A percentile compares a stretch with the other conserved stretches of the same genome.
Evolutionary conservation across 2,797 vertebrate species (phyloP).

Genomic region (Myotis myotis): DNA sequence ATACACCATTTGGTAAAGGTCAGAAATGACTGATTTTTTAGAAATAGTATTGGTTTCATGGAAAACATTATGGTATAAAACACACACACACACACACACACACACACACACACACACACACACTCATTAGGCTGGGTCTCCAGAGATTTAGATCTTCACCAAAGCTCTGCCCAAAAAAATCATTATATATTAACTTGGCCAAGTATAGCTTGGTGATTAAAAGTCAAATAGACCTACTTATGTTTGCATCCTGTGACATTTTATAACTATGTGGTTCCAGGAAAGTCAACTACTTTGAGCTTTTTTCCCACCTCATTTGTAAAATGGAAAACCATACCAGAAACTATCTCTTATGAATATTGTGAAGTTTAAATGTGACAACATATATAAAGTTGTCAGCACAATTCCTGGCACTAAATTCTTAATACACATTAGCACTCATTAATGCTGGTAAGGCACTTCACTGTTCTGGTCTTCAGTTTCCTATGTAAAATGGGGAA

Average conservation of each 20-base stretch:
- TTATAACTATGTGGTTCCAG: not conserved
- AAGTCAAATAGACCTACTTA: not conserved
- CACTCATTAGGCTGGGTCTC: not conserved
- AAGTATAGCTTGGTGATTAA: not conserved
- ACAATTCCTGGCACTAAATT: not conserved
- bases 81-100: not conserved
- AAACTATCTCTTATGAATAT: not conserved
- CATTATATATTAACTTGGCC: not conserved
- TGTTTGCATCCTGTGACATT: not conserved
- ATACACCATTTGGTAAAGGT: not conserved
- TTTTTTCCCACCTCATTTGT: not conserved
- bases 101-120: not conserved
- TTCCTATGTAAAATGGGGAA: not conserved
- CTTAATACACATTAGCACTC: not conserved
- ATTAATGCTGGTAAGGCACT: not conserved
- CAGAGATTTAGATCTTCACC: not conserved
- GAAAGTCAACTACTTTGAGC: not conserved
- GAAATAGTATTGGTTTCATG: not conserved
- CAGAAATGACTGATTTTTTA: not conserved
- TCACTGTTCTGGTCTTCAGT: not conserved
- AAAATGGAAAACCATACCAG: conserved; percentile 21
- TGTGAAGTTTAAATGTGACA: not conserved
- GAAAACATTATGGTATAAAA: not conserved
- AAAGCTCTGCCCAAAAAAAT: not conserved
- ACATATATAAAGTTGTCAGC: not conserved